A percentile compares a stretch with the other conserved stretches of the same genome.
Evolutionary conservation across 2,888 invertebrate genomes (phyloP).

Genomic region (Luffia ferchaultella): DNA sequence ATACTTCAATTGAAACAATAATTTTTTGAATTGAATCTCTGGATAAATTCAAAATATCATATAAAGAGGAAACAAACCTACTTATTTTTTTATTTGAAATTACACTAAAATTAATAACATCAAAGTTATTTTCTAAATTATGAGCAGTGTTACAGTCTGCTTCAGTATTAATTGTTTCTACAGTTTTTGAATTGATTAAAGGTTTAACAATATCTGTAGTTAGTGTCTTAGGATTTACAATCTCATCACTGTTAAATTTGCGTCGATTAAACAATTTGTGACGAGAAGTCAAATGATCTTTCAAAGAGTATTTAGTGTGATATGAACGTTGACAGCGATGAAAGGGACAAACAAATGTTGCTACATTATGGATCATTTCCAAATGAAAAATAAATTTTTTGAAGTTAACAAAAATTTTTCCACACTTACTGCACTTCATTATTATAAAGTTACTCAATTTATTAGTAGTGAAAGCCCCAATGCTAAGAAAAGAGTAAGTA

Average conservation of each 20-base stretch:
- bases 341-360: too few relatives aligned
- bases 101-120: background rate
- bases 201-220: background rate
- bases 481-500: too few relatives aligned
- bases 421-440: too few relatives aligned
- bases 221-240: background rate
- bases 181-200: background rate
- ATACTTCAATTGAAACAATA: background rate
- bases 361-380: too few relatives aligned
- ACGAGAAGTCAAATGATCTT: background rate
- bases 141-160: background rate
- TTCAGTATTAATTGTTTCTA: background rate
- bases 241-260: background rate
- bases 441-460: too few relatives aligned
- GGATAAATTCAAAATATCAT: background rate
- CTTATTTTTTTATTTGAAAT: background rate
- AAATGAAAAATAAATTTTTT: too few relatives aligned
- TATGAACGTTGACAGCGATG: too few relatives aligned
- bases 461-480: too few relatives aligned
- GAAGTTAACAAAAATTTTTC: too few relatives aligned
- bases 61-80: background rate
- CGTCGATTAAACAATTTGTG: background rate
- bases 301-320: background rate
- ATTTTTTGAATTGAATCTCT: background rate
- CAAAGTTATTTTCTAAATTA: background rate